Evolutionary conservation across 1,140 invertebrate species (phyloP), one percentile per base, ranked within the genome.

Genomic region (Pomacea maculata): DNA sequence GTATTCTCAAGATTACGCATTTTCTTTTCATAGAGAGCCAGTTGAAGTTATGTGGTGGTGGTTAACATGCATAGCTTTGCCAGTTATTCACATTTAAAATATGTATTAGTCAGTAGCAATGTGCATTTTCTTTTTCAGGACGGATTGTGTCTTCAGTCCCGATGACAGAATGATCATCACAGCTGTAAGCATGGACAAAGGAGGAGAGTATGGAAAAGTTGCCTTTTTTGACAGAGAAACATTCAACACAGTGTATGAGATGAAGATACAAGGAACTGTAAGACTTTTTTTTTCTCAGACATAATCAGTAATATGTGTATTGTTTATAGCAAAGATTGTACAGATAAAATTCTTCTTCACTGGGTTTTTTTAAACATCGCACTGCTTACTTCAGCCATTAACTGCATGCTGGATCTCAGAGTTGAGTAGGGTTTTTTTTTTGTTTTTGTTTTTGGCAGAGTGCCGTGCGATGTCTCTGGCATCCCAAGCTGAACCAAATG

Each of bases 401-500:
- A 45, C 34, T 45, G 34, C 34, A 45, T 6, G 34, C 6, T 45
- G 34, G 34, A 45, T 6, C 64, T 65, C n/a, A 3, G 7, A n/a
- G 64, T 7, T 17, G 34, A 63, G 45, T 74, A 4, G 25, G 25
- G 25, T 25, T 25, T 25, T 25, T 25, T 25, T 25, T 76, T 81
- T n/a, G 57, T 57, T 74, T 75, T 29, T 14, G 9, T 82, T 80
- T 75, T 34, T 83, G 83, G 9, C 84, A 93, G 91, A 92, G 92
- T 88, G 94, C 98, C 0, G 96, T 99, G 55, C 95, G 97, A 88
- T 94, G 95, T 8, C 88, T 96, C 4, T 99, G 98, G 98, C 98
- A 99, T 92, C 96, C 98, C 0, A 97, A 97, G 91, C 91, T 99
- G 1, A 99, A 99, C 91, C 98, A 99, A 89, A 95, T 99, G 81